A percentile compares a stretch with the other conserved stretches of the same genome.
Conservation (phyloP, 2,113 vertebrate genomes). For the Marmota monax region DNA sequence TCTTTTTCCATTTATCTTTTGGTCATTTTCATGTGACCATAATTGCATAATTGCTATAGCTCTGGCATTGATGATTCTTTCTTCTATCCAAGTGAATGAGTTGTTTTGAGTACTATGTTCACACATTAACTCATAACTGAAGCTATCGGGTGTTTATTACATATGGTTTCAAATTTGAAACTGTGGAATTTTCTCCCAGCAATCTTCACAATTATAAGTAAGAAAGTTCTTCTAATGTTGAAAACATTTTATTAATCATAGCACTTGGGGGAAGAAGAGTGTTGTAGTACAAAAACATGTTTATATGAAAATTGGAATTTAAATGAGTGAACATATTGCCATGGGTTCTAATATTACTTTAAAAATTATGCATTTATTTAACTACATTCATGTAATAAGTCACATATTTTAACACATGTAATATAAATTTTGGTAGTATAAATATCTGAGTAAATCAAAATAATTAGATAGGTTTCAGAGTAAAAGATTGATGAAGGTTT, state of each 20-base stretch:
- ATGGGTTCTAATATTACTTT: not conserved
- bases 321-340: not conserved
- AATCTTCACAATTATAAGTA: not conserved
- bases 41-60: not conserved
- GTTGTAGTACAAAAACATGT: not conserved
- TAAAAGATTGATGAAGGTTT: not conserved
- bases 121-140: not conserved
- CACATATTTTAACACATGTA: not conserved
- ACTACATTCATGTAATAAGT: not conserved
- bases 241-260: not conserved
- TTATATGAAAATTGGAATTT: not conserved
- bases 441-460: not conserved
- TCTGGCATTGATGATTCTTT: not conserved
- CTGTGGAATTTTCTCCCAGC: not conserved
- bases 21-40: not conserved
- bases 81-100: not conserved
- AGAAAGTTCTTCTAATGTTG: not conserved
- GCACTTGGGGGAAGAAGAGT: not conserved
- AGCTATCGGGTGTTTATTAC: not conserved
- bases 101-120: not conserved
- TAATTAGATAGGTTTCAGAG: slow-evolving; percentile 1
- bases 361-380: slow-evolving; percentile 20
- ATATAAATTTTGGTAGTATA: not conserved
- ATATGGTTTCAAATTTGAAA: not conserved
- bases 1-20: not conserved